Base-by-base conservation (phyloP, 2,113 vertebrate species). In the Lepus americanus region DNA sequence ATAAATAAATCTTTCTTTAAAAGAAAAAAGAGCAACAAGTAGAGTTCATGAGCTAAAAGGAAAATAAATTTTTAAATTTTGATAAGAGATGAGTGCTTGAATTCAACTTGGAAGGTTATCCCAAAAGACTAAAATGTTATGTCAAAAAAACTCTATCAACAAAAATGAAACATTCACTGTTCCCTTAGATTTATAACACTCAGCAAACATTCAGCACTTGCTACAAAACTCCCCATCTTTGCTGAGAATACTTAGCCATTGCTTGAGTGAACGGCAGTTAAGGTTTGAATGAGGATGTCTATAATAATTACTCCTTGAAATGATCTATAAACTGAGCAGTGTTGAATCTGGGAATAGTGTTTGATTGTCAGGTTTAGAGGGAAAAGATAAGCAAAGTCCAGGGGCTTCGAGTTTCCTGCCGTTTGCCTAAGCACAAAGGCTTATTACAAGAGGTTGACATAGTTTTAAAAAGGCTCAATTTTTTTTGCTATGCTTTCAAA, bases 401-500 rank as follows among this genome's bases (percentile, higher is more conserved):
- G 36, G 25, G 49, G 4, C 49, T 80, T 31, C n/a, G 55, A 77
- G 61, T 8, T 25, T 55, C 66, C 39, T 63, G 36, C 69, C 7
- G 22, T 53, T 53, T 44, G 29, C 64, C 19, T 9, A 33, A 55
- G 49, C 17, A 33, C 29, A 73, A 67, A 83, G 76, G 5, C 49
- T 90, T 82, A 13, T 31, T 6, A 49, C 31, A 64, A 86, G 51
- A 83, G 59, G 59, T 23, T 49, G 31, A 91, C 51, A 19, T 63
- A 33, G 53, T 69, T 82, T 55, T 22, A 23, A 91, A 55, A 19
- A 59, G 55, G 55, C 13, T 59, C 55, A 59, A 19, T 59, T 14
- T 59, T 17, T 90, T 94, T 77, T 78, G 59, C 61, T 91, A 17
- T 76, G 64, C 74, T 96, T 95, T 92, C 82, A 95, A 78, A 59